Base-by-base conservation (phyloP, 2,113 vertebrate genomes). In the Etia nguti region DNA sequence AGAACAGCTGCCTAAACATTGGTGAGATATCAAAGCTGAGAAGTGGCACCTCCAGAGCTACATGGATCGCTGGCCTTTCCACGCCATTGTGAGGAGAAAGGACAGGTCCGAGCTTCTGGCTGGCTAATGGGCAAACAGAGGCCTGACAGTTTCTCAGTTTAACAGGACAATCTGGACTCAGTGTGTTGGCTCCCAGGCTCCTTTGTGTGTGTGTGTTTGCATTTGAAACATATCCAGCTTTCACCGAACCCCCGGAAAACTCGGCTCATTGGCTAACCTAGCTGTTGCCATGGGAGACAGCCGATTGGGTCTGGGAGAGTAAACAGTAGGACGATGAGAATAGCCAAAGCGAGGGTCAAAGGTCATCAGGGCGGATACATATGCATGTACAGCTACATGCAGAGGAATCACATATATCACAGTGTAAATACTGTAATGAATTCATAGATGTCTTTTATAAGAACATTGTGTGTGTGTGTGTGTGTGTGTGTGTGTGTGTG, bases 161-260 rank as follows among this genome's bases (percentile, higher is more conserved):
- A 84, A 60, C 79, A 60, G 77, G 50, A 85, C 31, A n/a, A 62
- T 89, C 38, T 88, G 88, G 59, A 34, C 82, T 88, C 77, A 75
- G 57, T 79, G 41, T 43, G 81, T 79, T 80, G 57, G 87, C 84
- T 90, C 86, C 48, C 87, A 88, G 86, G 59, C 55, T 60, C 18
- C 5, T 54, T 8, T 62, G 9, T 62, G 52, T 90, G 81, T 79
- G 77, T 75, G 80, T 59, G 52, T 84, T 84, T 85, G 84, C 83
- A 91, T 85, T 91, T 94, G 91, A 93, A 93, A 80, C 22, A 4
- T 10, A 54, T 90, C 89, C 92, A 93, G 87, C 93, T 94, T 91
- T 68, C 89, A 88, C 81, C 90, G 70, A 85, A 84, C 86, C 43
- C 31, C 34, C 16, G 3, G 56, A 83, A 50, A 62, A 26, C 80